Percentiles rank a stretch among this genome's conserved stretches.
Conservation (phyloP, 2,888 invertebrate genomes). For the Noctua pronuba region DNA sequence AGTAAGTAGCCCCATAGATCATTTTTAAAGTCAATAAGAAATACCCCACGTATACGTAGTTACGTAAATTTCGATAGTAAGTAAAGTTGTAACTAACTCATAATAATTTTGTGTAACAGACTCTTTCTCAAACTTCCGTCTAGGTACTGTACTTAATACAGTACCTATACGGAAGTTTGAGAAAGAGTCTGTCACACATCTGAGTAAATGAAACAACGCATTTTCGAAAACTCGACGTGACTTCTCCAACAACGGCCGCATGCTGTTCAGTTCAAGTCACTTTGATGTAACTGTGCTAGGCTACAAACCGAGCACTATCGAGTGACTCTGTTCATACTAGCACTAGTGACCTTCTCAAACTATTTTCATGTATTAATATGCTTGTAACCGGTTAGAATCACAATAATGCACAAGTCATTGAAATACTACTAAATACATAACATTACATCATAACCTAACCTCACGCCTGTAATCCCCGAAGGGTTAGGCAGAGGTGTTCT, state of each 20-base stretch:
- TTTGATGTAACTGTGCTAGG: not conserved
- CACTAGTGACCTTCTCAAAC: constrained; percentile 3
- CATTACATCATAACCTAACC: too few species aligned
- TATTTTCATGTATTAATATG: not conserved
- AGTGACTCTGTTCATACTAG: not conserved
- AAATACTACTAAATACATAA: not conserved
- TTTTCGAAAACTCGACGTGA: not conserved
- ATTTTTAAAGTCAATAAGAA: too few species aligned
- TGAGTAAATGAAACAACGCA: not conserved
- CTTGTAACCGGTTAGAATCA: not conserved
- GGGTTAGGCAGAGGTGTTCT: too few species aligned
- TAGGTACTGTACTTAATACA: too few species aligned
- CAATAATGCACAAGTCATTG: constrained; percentile 1
- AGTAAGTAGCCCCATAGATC: too few species aligned
- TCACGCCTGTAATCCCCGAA: too few species aligned
- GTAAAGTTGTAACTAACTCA: too few species aligned
- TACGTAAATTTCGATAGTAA: too few species aligned
- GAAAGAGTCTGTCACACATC: not conserved
- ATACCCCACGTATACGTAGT: too few species aligned
- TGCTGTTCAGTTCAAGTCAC: not conserved
- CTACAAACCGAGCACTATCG: not conserved
- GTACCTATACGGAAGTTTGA: not conserved
- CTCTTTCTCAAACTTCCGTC: too few species aligned
- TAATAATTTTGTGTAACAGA: too few species aligned
- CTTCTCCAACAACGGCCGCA: not conserved